A percentile compares a stretch with the other conserved stretches of the same genome.
Evolutionary conservation across 2,113 vertebrate genomes (phyloP).

Genomic region (Laticauda colubrina): DNA sequence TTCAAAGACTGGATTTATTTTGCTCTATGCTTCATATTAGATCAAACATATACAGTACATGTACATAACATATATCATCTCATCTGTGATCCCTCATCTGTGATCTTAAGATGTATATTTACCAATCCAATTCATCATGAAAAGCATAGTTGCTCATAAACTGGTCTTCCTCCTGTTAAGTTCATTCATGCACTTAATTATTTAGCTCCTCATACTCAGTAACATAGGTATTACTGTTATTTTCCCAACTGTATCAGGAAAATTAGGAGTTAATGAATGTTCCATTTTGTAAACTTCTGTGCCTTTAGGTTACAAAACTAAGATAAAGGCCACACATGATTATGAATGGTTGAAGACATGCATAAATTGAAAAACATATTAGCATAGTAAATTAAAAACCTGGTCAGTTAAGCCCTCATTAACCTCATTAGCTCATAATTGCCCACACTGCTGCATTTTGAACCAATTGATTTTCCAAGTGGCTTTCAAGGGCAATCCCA

Average conservation of each 20-base stretch:
- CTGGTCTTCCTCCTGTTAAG: not conserved
- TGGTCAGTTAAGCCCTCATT: not conserved
- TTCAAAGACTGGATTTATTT: not conserved
- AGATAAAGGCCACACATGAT: not conserved
- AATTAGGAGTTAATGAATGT: not conserved
- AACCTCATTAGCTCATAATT: not conserved
- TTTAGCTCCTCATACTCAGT: not conserved
- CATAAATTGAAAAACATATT: not conserved
- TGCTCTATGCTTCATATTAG: not conserved
- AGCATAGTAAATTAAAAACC: not conserved
- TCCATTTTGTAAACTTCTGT: slow-evolving; percentile 12
- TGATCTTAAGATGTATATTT: not conserved
- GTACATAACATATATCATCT: not conserved
- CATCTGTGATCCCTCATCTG: not conserved
- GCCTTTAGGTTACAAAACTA: slow-evolving; percentile 18
- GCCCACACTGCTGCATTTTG: not conserved
- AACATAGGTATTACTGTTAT: not conserved
- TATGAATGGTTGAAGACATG: slow-evolving; percentile 18
- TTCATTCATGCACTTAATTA: not conserved
- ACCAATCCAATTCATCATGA: not conserved
- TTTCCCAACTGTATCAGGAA: not conserved
- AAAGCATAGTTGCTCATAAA: not conserved
- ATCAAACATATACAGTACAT: not conserved
- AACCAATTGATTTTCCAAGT: not conserved
- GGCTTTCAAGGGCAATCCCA: not conserved